Evolutionary conservation across 2,113 vertebrate species (phyloP).

Genomic region (Garra rufa): DNA sequence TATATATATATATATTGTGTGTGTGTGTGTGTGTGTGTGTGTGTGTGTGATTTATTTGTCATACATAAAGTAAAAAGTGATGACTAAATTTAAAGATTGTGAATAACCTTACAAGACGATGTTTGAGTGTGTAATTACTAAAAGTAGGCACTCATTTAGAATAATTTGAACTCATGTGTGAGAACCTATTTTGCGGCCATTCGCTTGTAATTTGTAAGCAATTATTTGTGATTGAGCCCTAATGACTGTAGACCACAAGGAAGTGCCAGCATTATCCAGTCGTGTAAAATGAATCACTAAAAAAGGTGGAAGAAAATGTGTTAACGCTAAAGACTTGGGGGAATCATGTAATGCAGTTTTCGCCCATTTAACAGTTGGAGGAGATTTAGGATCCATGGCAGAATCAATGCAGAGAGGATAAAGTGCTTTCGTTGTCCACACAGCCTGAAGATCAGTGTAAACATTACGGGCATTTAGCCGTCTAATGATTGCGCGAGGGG

Average conservation of each 20-base stretch:
- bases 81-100: neutral
- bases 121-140: neutral
- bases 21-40: too few relatives aligned
- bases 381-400: slow-evolving; percentile 38
- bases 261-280: neutral
- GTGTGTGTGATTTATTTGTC: too few relatives aligned
- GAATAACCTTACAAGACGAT: neutral
- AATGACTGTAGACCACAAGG: neutral
- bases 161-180: neutral
- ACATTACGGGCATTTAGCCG: slow-evolving; percentile 58
- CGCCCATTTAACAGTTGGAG: slow-evolving; percentile 40
- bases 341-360: slow-evolving; percentile 24
- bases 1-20: too few relatives aligned
- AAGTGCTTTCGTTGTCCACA: slow-evolving; percentile 47
- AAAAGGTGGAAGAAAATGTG: neutral
- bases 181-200: neutral
- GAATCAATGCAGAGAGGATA: slow-evolving; percentile 53
- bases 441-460: slow-evolving; percentile 52
- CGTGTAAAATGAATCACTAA: neutral
- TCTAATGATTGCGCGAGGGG: slow-evolving; percentile 51
- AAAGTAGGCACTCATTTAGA: neutral
- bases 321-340: slow-evolving; percentile 12
- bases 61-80: too few relatives aligned
- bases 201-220: neutral
- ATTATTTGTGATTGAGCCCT: neutral